These are phyloP conservation scores for Alethe diademata DNA, from an alignment of 2,113 vertebrate genomes.

Conservation along the genomic window DNA sequence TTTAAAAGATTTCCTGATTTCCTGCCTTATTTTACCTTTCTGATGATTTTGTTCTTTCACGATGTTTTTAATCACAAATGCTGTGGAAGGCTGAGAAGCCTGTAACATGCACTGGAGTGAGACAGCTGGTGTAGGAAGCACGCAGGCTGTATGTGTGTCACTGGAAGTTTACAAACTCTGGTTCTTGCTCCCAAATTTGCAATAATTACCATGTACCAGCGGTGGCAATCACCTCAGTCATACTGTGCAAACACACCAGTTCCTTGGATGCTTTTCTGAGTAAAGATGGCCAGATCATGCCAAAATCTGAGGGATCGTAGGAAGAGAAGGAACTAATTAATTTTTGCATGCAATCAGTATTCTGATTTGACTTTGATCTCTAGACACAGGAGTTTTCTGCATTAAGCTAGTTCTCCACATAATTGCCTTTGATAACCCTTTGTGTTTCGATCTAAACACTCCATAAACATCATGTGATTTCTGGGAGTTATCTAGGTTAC, in stretches of 20 bases:
- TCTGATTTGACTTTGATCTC: slow-evolving; percentile 50
- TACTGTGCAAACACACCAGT: neutral
- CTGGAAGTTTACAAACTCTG: slow-evolving; percentile 2
- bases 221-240: neutral
- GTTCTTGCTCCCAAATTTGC: neutral
- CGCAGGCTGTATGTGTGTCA: neutral
- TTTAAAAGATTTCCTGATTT: neutral
- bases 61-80: neutral
- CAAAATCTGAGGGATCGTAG: slow-evolving; percentile 4
- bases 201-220: neutral
- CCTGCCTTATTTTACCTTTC: neutral
- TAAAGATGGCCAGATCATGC: slow-evolving; percentile 12
- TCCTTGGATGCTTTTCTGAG: slow-evolving; percentile 10
- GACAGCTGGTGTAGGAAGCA: neutral
- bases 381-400: slow-evolving; percentile 6
- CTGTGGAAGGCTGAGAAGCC: neutral
- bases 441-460: neutral
- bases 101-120: neutral
- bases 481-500: slow-evolving; percentile 30
- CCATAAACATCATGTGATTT: neutral
- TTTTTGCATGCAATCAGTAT: slow-evolving; percentile 32
- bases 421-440: slow-evolving; percentile 43
- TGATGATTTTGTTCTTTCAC: neutral
- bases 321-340: slow-evolving; percentile 38
- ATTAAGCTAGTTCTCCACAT: neutral